A percentile compares a stretch with the other conserved stretches of the same genome.
Conservation (phyloP, 1,140 invertebrate genomes). For the Penaeus vannamei region DNA sequence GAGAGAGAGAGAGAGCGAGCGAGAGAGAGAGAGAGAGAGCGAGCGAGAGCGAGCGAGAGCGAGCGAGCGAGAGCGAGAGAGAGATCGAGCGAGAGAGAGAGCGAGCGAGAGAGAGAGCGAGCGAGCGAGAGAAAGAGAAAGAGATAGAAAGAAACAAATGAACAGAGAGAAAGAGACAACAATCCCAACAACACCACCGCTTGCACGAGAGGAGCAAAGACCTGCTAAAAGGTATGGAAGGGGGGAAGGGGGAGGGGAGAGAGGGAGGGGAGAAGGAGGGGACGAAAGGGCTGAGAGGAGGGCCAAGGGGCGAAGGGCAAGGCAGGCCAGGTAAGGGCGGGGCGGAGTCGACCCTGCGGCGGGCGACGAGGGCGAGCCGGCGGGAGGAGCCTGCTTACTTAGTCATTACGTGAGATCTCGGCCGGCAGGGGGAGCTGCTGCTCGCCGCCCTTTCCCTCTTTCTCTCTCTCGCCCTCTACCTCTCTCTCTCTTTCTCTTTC, state of each 20-base stretch:
- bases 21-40: background rate
- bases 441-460: too few relatives aligned
- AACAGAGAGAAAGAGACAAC: background rate
- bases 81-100: constrained; percentile 25
- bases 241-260: constrained; percentile 4
- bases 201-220: background rate
- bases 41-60: background rate
- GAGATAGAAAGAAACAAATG: background rate
- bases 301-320: constrained; percentile 13
- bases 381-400: background rate
- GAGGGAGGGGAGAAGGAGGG: constrained; percentile 3
- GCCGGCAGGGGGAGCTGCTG: too few relatives aligned
- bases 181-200: background rate
- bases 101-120: background rate
- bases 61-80: constrained; percentile 20
- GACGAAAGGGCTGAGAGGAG: background rate
- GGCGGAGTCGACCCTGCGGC: background rate
- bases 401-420: background rate
- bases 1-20: constrained; percentile 2
- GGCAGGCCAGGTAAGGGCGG: constrained; percentile 35
- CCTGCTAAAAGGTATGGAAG: background rate
- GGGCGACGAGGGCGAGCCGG: background rate
- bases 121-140: background rate
- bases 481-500: background rate
- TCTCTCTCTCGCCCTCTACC: background rate